phyloP scores from a whole-genome alignment of 2,888 invertebrate species.

The Merodon equestris region DNA sequence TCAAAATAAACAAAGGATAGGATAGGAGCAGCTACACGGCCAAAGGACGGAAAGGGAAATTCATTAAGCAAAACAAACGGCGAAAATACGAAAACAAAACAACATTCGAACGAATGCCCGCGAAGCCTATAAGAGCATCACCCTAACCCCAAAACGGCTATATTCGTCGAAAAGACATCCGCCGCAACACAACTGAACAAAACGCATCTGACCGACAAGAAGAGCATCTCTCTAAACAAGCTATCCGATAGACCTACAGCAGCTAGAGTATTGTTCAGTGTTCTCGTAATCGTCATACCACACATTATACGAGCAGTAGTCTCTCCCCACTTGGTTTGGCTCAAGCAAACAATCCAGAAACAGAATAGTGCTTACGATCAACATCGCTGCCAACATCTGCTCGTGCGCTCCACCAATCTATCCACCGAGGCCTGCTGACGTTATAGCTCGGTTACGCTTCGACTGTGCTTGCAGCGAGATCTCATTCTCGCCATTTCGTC shows the following conservation, averaged over 20 bases:
- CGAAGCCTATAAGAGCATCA: slow-evolving; percentile 64
- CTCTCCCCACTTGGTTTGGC: too few relatives aligned
- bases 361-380: slow-evolving; percentile 20
- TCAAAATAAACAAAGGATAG: too few relatives aligned
- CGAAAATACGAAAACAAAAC: slow-evolving; percentile 19
- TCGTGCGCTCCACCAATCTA: slow-evolving; percentile 22
- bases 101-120: slow-evolving; percentile 31
- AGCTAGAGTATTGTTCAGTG: too few relatives aligned
- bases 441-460: slow-evolving; percentile 20
- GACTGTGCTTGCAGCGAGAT: slow-evolving; percentile 18
- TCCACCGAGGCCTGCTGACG: not conserved
- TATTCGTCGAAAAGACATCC: slow-evolving; percentile 59
- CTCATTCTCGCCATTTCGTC: slow-evolving; percentile 32
- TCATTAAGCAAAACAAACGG: slow-evolving; percentile 66
- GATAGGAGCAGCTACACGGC: slow-evolving; percentile 18
- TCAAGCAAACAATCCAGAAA: too few relatives aligned
- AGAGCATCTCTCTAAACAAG: slow-evolving; percentile 52
- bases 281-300: too few relatives aligned
- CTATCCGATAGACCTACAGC: slow-evolving; percentile 41
- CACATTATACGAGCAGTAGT: too few relatives aligned
- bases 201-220: slow-evolving; percentile 34
- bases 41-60: slow-evolving; percentile 42
- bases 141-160: slow-evolving; percentile 47
- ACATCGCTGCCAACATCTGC: slow-evolving; percentile 26
- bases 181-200: slow-evolving; percentile 49